Base-by-base conservation (phyloP, 2,888 invertebrate genomes). In the Limnephilus auricula region DNA sequence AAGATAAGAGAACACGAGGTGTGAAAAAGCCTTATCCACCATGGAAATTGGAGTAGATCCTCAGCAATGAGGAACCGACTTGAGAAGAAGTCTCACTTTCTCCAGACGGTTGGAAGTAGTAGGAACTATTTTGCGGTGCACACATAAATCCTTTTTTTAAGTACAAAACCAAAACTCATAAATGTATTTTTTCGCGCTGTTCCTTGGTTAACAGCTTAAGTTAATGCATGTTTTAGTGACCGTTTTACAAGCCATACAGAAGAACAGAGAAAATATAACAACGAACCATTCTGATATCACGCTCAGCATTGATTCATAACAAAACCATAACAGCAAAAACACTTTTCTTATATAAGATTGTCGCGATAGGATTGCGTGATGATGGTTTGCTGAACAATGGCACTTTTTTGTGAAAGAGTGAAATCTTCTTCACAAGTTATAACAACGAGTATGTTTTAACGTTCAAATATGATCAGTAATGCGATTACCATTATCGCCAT, bases 331-430 rank as follows among this genome's bases (percentile, higher is more conserved):
- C 25, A 65, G 25, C 50, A n/a, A 25, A n/a, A 65, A 65, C n/a
- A 82, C 34, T 32, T 32, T 25, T 34, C 82, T 82, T 82, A 18
- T n/a, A 25, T 82, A 82, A 82, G 82, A 37, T 82, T 82, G 82
- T 82, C 82, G 37, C 82, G 34, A 82, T 82, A 25, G 18, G 37
- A 34, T 34, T 82, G 34, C 18, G 34, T 65, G 65, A 37, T 82
- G 82, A 82, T 82, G 34, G 34, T 82, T 82, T 82, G 82, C 37
- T 18, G 37, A 82, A 82, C 82, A 82, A 82, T 82, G 32, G 9
- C 9, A 32, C 18, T 34, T 15, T 82, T 82, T 82, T 82, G 65
- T 82, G 82, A 18, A 32, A 82, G 82, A 82, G 82, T 82, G 82
- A 82, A 82, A 82, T 82, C 34, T 82, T 82, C 80, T 31, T 80